Evolutionary conservation across 35 echinoderm and acorn worm species (phyloP), one percentile per base, ranked within the genome.

Genomic region (Ophioderma brevispina): DNA sequence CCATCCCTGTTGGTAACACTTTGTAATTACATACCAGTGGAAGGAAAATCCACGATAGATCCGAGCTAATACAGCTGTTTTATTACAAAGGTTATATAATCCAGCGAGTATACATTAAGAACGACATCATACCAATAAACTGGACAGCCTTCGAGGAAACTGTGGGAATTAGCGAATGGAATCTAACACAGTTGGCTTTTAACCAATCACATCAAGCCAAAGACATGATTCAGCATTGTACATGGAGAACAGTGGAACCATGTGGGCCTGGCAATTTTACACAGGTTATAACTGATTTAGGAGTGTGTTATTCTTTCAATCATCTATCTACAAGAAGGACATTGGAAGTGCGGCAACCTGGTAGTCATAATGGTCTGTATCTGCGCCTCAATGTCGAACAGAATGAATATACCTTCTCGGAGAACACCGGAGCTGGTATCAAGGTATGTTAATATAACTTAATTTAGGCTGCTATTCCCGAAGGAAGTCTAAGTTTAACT

Each of bases 231-330:
- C 0, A 2, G 11, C 0, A 64, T 0, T 92, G 91, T 76, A 0
- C 0, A 11, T 92, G 78, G 77, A 79, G 84, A 76, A 81, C 81
- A 18, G 4, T 38, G 3, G 13, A 81, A 38, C 5, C 1, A 19
- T 92, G 91, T 81, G 84, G 78, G 4, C 50, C 76, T 0, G 36
- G 34, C 0, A 37, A 92, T 78, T 92, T 92, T 43, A 76, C 37
- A 4, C 78, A 59, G 10, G 18, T 21, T 5, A 31, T 92, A 0
- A 32, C 77, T 55, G 84, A 92, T 41, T 86, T 59, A 28, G 91
- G 91, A 0, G 81, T 92, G 10, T 92, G 91, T 43, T 92, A 92
- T 41, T 87, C 91, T 14, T 92, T 92, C 56, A 92, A 92, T 36
- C 31, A 92, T 34, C 11, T 63, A 0, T 32, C 41, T 31, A 40